Conservation (phyloP, 2,888 invertebrate species). For the Orgyia antiqua region DNA sequence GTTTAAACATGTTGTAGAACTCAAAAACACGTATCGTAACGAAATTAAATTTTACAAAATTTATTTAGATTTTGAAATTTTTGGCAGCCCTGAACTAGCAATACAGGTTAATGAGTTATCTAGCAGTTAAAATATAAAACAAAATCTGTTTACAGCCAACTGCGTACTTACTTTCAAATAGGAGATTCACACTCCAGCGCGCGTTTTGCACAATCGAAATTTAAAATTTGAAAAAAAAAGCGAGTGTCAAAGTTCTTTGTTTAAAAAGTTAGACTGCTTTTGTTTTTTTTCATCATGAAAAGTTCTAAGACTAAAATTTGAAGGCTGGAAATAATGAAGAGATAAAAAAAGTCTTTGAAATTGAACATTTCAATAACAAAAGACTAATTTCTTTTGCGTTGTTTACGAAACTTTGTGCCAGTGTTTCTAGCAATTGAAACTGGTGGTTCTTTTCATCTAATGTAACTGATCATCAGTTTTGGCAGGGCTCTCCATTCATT, state of each 20-base stretch:
- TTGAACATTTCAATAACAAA: too few relatives aligned
- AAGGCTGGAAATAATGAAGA: background rate
- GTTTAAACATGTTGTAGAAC: too few relatives aligned
- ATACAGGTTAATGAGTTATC: slow-evolving; percentile 28
- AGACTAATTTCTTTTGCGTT: too few relatives aligned
- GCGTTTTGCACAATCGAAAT: slow-evolving; percentile 1
- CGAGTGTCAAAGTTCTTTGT: too few relatives aligned
- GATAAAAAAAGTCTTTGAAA: background rate
- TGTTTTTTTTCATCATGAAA: slow-evolving; percentile 2
- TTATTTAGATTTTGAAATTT: background rate
- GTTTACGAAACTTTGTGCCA: too few relatives aligned
- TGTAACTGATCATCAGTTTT: too few relatives aligned
- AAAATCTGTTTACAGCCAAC: slow-evolving; percentile 13
- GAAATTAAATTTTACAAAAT: background rate
- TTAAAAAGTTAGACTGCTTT: background rate
- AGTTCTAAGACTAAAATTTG: background rate
- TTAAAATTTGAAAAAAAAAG: background rate
- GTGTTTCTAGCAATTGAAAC: too few relatives aligned
- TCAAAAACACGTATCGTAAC: too few relatives aligned
- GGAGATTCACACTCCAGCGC: slow-evolving; percentile 12
- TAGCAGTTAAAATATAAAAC: slow-evolving; percentile 18
- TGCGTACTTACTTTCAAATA: slow-evolving; percentile 20
- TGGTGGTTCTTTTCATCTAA: too few relatives aligned
- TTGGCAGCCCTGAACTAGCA: slow-evolving; percentile 19
- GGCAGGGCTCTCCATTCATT: too few relatives aligned